phyloP scores from a whole-genome alignment of 2,888 invertebrate species.

The Ennomos quercinarius region DNA sequence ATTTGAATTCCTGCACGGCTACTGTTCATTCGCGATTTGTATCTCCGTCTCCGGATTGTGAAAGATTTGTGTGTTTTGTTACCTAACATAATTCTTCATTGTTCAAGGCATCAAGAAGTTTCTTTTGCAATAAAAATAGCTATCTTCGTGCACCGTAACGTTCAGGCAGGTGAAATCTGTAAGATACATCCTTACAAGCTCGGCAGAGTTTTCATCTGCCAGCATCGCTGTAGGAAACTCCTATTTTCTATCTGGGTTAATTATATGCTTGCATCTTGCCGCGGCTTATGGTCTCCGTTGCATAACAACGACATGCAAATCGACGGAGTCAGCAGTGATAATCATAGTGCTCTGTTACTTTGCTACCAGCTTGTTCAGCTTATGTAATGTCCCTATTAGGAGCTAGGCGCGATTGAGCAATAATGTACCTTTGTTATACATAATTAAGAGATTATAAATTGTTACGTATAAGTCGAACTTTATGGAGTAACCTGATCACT shows the following conservation, averaged over 20 bases:
- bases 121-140: conserved; percentile 20
- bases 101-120: not conserved
- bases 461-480: not conserved
- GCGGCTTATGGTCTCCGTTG: conserved; percentile 46
- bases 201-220: conserved; percentile 22
- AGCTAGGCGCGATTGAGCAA: conserved; percentile 19
- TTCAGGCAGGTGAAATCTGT: conserved; percentile 9
- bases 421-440: conserved; percentile 24
- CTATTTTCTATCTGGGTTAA: conserved; percentile 42
- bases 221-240: conserved; percentile 27
- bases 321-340: conserved; percentile 39
- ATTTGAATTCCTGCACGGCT: conserved; percentile 31
- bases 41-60: conserved; percentile 8
- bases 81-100: not conserved
- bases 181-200: conserved; percentile 15
- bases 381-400: conserved; percentile 42
- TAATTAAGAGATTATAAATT: not conserved
- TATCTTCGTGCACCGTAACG: not conserved
- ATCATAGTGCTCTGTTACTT: conserved; percentile 49
- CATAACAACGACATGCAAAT: conserved; percentile 51
- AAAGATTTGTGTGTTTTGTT: conserved; percentile 10
- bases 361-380: conserved; percentile 49
- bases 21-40: conserved; percentile 7
- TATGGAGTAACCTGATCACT: too few relatives aligned
- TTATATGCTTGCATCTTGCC: conserved; percentile 39